Evolutionary conservation across 2,797 vertebrate species (phyloP).

Genomic region (Clamator glandarius): DNA sequence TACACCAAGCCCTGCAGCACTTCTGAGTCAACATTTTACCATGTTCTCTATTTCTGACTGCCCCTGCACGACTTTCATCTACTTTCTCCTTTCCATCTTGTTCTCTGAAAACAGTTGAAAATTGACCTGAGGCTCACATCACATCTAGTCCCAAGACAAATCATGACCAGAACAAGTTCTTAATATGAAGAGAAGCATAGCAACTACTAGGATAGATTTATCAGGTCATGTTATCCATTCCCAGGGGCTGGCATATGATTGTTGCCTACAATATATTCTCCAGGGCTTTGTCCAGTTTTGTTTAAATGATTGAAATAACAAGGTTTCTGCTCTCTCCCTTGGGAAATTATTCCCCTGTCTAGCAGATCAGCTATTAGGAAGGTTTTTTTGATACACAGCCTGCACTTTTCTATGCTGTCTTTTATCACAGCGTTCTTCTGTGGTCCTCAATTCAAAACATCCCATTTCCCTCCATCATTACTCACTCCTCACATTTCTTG

Average conservation of each 20-base stretch:
- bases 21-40: conserved; percentile 8
- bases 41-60: background rate
- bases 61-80: background rate
- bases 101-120: background rate
- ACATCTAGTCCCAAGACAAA: conserved; percentile 48
- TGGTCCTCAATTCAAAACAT: background rate
- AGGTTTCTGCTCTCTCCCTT: conserved; percentile 7
- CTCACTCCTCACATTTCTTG: background rate
- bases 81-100: background rate
- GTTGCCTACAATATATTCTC: conserved; percentile 23
- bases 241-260: background rate
- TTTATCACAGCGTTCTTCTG: background rate
- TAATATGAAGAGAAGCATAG: background rate
- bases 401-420: conserved; percentile 9
- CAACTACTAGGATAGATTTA: conserved; percentile 42
- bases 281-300: conserved; percentile 61
- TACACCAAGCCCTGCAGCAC: background rate
- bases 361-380: conserved; percentile 11
- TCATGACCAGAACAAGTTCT: conserved; percentile 42
- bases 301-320: conserved; percentile 63
- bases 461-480: background rate
- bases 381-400: background rate
- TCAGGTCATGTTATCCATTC: conserved; percentile 25
- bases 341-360: conserved; percentile 34
- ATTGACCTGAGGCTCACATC: conserved; percentile 45